Evolutionary conservation across 1,140 invertebrate genomes (phyloP).

Genomic region (Zaprionus capensis): DNA sequence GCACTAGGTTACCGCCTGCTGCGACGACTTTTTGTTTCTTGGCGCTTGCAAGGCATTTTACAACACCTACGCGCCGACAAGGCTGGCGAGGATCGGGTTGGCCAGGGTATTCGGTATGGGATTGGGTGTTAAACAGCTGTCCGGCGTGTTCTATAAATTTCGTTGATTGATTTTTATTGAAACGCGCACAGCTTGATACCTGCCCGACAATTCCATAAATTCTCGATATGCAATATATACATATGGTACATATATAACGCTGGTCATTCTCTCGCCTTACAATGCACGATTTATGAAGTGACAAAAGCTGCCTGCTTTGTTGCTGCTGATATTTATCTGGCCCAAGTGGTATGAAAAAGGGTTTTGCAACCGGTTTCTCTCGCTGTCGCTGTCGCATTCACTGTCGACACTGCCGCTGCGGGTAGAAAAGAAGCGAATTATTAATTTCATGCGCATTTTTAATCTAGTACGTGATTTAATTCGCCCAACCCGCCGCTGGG

Average conservation of each 20-base stretch:
- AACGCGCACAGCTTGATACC: slow-evolving; percentile 76
- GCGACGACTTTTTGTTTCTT: slow-evolving; percentile 59
- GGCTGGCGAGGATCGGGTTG: neutral
- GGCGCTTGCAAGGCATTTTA: slow-evolving; percentile 67
- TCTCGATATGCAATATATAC: slow-evolving; percentile 9
- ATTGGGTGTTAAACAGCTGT: slow-evolving; percentile 72
- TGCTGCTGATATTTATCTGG: slow-evolving; percentile 24
- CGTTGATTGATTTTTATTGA: slow-evolving; percentile 78
- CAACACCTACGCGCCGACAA: slow-evolving; percentile 62
- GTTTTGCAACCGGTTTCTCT: slow-evolving; percentile 20
- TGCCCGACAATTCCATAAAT: slow-evolving; percentile 72
- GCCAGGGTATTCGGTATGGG: neutral
- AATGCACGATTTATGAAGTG: slow-evolving; percentile 70
- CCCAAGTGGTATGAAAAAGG: slow-evolving; percentile 22
- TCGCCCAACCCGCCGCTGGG: slow-evolving; percentile 41
- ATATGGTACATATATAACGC: neutral
- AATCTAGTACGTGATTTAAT: slow-evolving; percentile 84
- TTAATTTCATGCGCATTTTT: slow-evolving; percentile 83
- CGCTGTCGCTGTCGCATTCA: neutral
- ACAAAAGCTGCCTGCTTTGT: slow-evolving; percentile 52
- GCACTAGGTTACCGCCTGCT: slow-evolving; percentile 51
- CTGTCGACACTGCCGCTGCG: slow-evolving; percentile 3
- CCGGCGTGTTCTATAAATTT: slow-evolving; percentile 69
- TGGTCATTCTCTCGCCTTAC: slow-evolving; percentile 36
- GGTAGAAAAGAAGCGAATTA: slow-evolving; percentile 46